Base-by-base conservation (phyloP, 1,140 invertebrate species). In the Dinoponera quadriceps region DNA sequence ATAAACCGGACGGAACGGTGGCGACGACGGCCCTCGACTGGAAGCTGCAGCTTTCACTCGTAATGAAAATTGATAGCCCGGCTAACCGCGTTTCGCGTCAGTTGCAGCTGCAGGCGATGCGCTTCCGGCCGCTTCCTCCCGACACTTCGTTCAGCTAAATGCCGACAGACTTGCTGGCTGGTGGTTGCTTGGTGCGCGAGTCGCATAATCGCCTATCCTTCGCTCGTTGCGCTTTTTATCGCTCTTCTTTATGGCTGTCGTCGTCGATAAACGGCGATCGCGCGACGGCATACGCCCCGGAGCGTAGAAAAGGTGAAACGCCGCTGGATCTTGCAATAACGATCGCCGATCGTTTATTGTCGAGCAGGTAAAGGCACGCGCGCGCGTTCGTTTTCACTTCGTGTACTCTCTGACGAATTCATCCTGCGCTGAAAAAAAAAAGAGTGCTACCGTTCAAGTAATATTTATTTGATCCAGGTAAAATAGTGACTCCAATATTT, bases 31-130 rank as follows among this genome's bases (percentile, higher is more conserved):
- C 38, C 13, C 75, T 80, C 75, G 16, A 68, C 44, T 82, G 82
- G 85, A 59, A 78, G 62, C 81, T 75, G 69, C 75, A 78, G 83
- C 83, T 88, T 88, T 85, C 86, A 84, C 85, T 85, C 83, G 84
- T 86, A 88, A 89, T 88, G 88, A 88, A 88, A 88, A 89, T 89
- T 88, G 87, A 88, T 89, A 80, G 87, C 51, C 74, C 60, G 87
- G 65, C 63, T 88, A 88, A 88, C 80, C 84, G 84, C 87, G 80
- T 88, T 88, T 88, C 84, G 68, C 87, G 78, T 84, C 73, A 83
- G 78, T 84, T 62, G 86, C 80, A 84, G 73, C 87, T 84, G 84
- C 84, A 68, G 59, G 38, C 59, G 48, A 66, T 66, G 69, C 9
- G 38, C 87, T 87, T 59, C 86, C 72, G 68, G 57, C 83, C 48